Conservation (phyloP, 2,888 invertebrate species). For the Agriotes lineatus region DNA sequence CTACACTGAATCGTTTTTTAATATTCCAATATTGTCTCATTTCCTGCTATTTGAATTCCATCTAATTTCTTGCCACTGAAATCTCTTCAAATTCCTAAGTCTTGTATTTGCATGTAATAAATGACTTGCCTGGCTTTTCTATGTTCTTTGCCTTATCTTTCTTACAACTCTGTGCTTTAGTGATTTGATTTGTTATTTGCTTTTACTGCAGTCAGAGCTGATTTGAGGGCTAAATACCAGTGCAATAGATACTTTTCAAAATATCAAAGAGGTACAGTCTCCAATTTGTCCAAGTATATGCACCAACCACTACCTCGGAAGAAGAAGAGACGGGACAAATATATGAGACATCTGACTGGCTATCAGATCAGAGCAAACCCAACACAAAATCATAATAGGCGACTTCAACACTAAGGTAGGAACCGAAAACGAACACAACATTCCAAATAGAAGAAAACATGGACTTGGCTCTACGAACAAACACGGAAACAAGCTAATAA, state of each 20-base stretch:
- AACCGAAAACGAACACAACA: neutral
- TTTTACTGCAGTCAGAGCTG: no score
- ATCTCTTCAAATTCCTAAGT: no score
- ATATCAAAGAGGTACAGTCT: neutral
- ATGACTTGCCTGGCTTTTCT: no score
- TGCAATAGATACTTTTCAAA: neutral
- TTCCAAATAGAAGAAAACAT: neutral
- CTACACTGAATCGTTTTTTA: no score
- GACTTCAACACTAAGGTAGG: neutral
- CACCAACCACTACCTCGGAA: neutral
- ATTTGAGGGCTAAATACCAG: no score
- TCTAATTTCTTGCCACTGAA: no score
- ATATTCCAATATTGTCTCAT: no score
- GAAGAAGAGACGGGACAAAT: neutral
- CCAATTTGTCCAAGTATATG: neutral
- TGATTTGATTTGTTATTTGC: no score
- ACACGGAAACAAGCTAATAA: neutral
- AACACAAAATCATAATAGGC: neutral
- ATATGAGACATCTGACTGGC: neutral
- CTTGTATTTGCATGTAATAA: no score
- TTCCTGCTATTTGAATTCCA: no score
- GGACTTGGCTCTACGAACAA: neutral
- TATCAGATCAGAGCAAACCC: neutral
- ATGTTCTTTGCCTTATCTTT: no score
- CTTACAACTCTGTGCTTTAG: no score